phyloP scores from a whole-genome alignment of 2,888 invertebrate genomes.

The Drosophila nr. perissopoda region DNA sequence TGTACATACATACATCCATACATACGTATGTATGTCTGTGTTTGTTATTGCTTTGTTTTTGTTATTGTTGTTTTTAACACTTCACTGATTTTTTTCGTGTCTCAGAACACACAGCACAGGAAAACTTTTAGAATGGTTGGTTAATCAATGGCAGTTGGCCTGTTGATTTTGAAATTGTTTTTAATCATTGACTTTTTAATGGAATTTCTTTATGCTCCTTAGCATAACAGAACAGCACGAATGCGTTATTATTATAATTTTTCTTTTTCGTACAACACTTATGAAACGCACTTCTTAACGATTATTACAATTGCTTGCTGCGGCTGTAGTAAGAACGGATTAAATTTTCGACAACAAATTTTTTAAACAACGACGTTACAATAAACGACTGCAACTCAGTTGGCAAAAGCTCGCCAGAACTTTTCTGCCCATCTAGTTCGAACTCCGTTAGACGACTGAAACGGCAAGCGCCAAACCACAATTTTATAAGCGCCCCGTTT shows the following conservation, averaged over 20 bases:
- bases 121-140: conserved; percentile 47
- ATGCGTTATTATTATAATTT: conserved; percentile 1
- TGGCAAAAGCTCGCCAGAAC: conserved; percentile 65
- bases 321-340: conserved; percentile 1
- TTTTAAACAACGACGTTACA: conserved; percentile 31
- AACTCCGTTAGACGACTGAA: conserved; percentile 78
- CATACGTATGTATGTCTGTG: conserved; percentile 18
- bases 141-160: conserved; percentile 44
- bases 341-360: conserved; percentile 24
- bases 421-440: conserved; percentile 62
- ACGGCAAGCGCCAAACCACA: conserved; percentile 54
- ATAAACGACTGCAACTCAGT: conserved; percentile 41
- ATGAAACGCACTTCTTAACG: conserved; percentile 42
- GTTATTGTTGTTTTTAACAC: conserved; percentile 56
- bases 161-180: conserved; percentile 43
- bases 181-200: conserved; percentile 17
- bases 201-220: conserved; percentile 14
- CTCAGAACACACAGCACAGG: conserved; percentile 51
- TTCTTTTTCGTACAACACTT: conserved; percentile 4
- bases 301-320: conserved; percentile 9
- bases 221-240: conserved; percentile 18
- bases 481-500: conserved; percentile 60
- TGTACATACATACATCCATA: conserved; percentile 22
- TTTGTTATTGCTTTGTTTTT: conserved; percentile 34
- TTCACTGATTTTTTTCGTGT: conserved; percentile 65